A percentile compares a stretch with the other conserved stretches of the same genome.
phyloP scores from a whole-genome alignment of 2,888 invertebrate species.

The Anthrax anthrax region DNA sequence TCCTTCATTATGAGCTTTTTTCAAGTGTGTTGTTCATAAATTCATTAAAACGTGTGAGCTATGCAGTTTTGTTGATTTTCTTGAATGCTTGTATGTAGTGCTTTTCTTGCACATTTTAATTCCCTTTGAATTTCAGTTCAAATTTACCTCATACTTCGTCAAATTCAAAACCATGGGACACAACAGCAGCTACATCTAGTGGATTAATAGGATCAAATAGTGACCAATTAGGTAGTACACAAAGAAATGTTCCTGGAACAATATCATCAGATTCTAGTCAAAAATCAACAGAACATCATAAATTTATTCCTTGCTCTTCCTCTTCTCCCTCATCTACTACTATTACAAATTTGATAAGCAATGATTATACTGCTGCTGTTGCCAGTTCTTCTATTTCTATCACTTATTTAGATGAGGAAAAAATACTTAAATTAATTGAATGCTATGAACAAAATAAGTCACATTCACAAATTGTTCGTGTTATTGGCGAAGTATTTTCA shows the following conservation, averaged over 20 bases:
- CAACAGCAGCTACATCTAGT: constrained; percentile 1
- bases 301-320: not conserved
- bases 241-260: too few species aligned
- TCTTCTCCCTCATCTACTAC: not conserved
- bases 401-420: constrained; percentile 56
- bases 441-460: constrained; percentile 53
- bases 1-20: too few species aligned
- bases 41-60: too few species aligned
- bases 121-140: too few species aligned
- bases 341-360: too few species aligned
- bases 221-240: too few species aligned
- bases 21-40: too few species aligned
- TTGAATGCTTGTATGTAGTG: too few species aligned
- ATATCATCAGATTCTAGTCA: too few species aligned
- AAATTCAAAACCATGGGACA: constrained; percentile 6
- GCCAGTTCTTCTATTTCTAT: not conserved
- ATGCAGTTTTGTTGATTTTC: too few species aligned
- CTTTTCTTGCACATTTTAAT: not conserved
- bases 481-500: constrained; percentile 63
- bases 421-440: constrained; percentile 57
- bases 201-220: not conserved
- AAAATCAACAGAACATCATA: not conserved
- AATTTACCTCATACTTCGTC: constrained; percentile 8
- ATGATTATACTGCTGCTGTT: too few species aligned
- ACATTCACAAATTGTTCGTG: constrained; percentile 58